Percentiles rank a stretch among this genome's conserved stretches.
These are phyloP conservation scores for Anoplolepis gracilipes DNA, from an alignment of 1,140 invertebrate species.

Conservation along the genomic window DNA sequence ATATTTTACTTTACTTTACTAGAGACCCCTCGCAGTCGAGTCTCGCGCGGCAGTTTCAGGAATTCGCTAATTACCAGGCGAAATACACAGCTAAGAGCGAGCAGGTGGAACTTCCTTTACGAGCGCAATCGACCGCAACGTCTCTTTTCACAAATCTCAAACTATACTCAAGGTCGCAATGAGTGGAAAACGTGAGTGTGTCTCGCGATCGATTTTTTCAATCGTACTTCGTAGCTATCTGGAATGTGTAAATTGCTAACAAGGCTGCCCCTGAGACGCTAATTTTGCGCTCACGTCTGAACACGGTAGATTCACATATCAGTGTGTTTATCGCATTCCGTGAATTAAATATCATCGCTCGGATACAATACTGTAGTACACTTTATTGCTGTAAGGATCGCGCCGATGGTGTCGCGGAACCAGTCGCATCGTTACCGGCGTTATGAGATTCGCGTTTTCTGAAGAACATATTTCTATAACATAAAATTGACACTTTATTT, in stretches of 20 bases:
- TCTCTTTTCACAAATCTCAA: not conserved
- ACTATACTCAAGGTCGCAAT: not conserved
- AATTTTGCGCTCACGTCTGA: slow-evolving; percentile 55
- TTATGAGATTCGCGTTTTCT: not conserved
- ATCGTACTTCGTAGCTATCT: not conserved
- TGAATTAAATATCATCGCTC: slow-evolving; percentile 68
- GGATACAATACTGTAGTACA: slow-evolving; percentile 66
- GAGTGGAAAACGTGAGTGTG: not conserved
- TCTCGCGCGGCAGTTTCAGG: not conserved
- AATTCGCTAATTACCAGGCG: slow-evolving; percentile 4
- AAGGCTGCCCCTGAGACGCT: slow-evolving; percentile 31
- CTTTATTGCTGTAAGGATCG: slow-evolving; percentile 56
- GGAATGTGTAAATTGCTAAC: slow-evolving; percentile 58
- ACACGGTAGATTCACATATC: slow-evolving; percentile 60
- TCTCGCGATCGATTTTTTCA: slow-evolving; percentile 30
- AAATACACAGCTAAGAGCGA: not conserved
- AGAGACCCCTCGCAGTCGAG: not conserved
- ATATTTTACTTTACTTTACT: not conserved
- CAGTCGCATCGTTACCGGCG: not conserved
- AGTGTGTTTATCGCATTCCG: slow-evolving; percentile 66
- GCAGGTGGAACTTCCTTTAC: not conserved
- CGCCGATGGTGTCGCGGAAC: not conserved
- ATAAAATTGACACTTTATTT: slow-evolving; percentile 8
- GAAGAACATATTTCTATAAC: not conserved
- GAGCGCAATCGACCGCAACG: not conserved